Base-by-base conservation (phyloP, 1,140 invertebrate species). In the Heliconius congener region DNA sequence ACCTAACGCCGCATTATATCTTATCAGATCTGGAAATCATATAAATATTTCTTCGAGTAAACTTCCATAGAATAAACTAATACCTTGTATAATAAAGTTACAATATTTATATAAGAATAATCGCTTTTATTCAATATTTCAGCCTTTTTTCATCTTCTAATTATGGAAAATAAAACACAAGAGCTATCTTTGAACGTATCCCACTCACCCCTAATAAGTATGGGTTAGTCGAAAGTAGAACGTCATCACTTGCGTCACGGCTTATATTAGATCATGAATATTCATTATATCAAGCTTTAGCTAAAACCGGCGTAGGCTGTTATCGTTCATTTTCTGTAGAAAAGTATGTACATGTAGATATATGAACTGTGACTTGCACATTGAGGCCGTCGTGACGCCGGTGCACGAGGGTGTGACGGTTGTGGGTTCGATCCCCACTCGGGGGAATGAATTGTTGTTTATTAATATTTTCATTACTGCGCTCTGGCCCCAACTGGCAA, bases 291-390 rank as follows among this genome's bases (percentile, higher is more conserved):
- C 27, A 66, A 66, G 60, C 60, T 66, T 13, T 1, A 66, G 27
- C 60, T 66, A 66, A 66, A 66, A 66, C 27, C 9, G 13, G 60
- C 60, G 60, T 30, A 66, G 60, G 60, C 60, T 66, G 60, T 30
- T 16, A 66, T 30, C 23, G 27, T 11, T 16, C 9, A 9, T 30
- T 30, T 66, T 66, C 27, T 66, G 16, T 6, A 30, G 23, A 66
- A 30, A 16, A 30, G 23, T 66, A 66, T 52, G 18, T 19, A 1
- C 23, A 57, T 8, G n/a, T 23, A 57, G 3, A 23, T 57, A 23
- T 57, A 11, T 23, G 3, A 9, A 23, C 1, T 66, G 27, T 66
- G 60, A 66, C 9, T 66, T 66, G 13, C 9, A 37, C 6, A 6
- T 1, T 37, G 34, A 37, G 34, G 6, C 34, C 34, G 34, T 34